Evolutionary conservation across 2,797 vertebrate species (phyloP), one percentile per base, ranked within the genome.

Genomic region (Moxostoma hubbsi): DNA sequence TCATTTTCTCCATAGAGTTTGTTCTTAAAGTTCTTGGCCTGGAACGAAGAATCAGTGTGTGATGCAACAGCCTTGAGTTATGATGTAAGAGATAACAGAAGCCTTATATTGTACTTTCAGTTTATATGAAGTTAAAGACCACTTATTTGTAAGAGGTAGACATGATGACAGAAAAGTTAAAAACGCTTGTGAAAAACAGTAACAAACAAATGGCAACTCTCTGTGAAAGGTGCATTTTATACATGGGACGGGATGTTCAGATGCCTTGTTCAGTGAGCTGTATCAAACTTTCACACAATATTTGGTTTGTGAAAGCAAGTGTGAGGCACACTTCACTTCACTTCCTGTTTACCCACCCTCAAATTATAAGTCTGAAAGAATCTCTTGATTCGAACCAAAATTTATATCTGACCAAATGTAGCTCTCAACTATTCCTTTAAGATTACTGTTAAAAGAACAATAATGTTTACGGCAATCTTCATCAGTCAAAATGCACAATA

Each of bases 1-100:
- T 97, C 96, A 86, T 96, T 96, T 92, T 95, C 94, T 86, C 93
- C 95, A 79, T 96, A 88, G 15, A 96, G 90, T 83, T 95, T 95
- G 88, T 96, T 96, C 88, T 92, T 94, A 89, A 96, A 95, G 7
- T 93, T 93, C 53, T 87, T 90, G 62, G 91, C 89, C 95, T 96
- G 82, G 12, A 92, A 84, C 6, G 71, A 55, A 79, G 88, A 9
- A 81, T 11, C 16, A 62, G 9, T 2, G 6, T 9, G 16, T 57
- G 46, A 69, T 7, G 81, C 13, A 64, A 46, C 9, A 49, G n/a
- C 11, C n/a, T 43, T 70, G 62, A 43, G 36, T 63, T 43, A 36
- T 36, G 11, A 36, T 63, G 61, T 63, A 13, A 63, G 24, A 63
- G 5, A 12, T 54, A 54, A 54, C 13, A 5, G 11, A 54, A 53